Evolutionary conservation across 1,140 invertebrate species (phyloP).

Genomic region (Trichonephila clavipes): DNA sequence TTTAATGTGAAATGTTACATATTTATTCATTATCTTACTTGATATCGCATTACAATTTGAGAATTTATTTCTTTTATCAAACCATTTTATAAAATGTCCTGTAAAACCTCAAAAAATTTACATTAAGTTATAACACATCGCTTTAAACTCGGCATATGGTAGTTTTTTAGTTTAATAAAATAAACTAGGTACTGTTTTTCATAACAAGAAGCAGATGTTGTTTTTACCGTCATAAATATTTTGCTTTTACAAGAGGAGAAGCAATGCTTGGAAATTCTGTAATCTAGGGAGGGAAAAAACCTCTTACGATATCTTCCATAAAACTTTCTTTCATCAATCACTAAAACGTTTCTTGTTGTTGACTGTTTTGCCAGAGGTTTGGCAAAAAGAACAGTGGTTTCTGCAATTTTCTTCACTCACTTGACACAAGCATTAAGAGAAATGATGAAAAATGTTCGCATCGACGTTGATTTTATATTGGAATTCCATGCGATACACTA

Average conservation of each 20-base stretch:
- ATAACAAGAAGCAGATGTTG: not conserved
- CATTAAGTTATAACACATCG: no score
- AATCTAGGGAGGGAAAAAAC: not conserved
- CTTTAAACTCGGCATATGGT: no score
- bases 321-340: conserved; percentile 25
- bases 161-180: no score
- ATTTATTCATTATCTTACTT: no score
- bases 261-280: not conserved
- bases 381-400: conserved; percentile 21
- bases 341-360: not conserved
- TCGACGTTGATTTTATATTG: conserved; percentile 5
- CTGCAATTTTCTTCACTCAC: conserved; percentile 24
- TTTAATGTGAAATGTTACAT: no score
- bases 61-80: no score
- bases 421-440: conserved; percentile 7
- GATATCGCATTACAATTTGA: no score
- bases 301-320: not conserved
- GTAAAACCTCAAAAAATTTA: no score
- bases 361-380: not conserved
- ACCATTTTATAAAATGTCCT: no score
- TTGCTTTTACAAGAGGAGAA: not conserved
- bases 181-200: not conserved
- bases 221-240: not conserved
- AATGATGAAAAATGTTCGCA: conserved; percentile 16
- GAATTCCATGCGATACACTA: conserved; percentile 19